Percentiles rank a stretch among this genome's conserved stretches.
Conservation (phyloP, 2,797 vertebrate genomes). For the Acanthis flammea region DNA sequence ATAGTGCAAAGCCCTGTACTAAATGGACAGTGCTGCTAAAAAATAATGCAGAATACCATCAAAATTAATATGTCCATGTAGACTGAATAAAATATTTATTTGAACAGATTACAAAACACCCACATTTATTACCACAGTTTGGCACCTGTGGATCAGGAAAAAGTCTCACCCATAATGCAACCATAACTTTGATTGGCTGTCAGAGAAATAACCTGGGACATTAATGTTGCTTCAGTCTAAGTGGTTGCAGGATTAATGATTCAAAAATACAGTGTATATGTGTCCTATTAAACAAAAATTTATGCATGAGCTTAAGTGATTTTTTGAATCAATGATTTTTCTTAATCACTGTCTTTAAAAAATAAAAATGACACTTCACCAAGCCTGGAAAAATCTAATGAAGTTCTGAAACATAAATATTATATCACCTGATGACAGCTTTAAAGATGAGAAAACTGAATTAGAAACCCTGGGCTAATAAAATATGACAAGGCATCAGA, state of each 20-base stretch:
- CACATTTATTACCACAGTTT: background rate
- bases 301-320: background rate
- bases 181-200: background rate
- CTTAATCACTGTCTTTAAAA: background rate
- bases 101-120: background rate
- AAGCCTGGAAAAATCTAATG: background rate
- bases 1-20: background rate
- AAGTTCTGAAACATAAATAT: constrained; percentile 16
- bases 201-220: background rate
- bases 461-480: constrained; percentile 12
- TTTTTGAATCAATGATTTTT: background rate
- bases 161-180: background rate
- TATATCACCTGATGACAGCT: background rate
- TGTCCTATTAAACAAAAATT: background rate
- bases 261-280: background rate
- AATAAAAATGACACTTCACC: background rate
- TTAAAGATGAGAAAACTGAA: constrained; percentile 31
- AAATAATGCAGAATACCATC: background rate
- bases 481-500: constrained; percentile 16
- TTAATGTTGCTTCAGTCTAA: background rate
- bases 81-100: background rate
- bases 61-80: background rate
- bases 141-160: background rate
- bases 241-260: background rate
- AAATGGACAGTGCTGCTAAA: background rate